Conservation (phyloP, 2,797 vertebrate genomes). For the Fistularia tabacaria region DNA sequence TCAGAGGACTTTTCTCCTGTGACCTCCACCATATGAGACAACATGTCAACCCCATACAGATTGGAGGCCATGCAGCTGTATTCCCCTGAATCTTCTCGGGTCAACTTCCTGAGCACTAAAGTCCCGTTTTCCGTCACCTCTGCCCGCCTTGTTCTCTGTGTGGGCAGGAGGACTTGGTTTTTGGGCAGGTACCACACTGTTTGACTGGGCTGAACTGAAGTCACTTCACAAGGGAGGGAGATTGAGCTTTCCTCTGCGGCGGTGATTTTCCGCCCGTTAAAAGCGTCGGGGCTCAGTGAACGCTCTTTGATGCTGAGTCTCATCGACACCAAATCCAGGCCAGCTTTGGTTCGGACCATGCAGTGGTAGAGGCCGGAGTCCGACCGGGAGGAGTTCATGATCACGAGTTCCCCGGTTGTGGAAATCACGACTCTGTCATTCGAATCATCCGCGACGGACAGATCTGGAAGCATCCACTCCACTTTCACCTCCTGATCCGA, state of each 20-base stretch:
- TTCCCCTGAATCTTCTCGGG: conserved; percentile 70
- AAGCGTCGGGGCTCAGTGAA: conserved; percentile 65
- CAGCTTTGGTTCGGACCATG: conserved; percentile 62
- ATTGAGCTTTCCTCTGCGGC: conserved; percentile 60
- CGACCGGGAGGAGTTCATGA: conserved; percentile 66
- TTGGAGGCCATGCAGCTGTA: conserved; percentile 78
- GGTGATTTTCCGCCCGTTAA: conserved; percentile 74
- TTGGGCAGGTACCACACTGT: conserved; percentile 75
- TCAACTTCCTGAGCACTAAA: conserved; percentile 63
- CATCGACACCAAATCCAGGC: conserved; percentile 69
- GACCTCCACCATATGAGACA: conserved; percentile 73
- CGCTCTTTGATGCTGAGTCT: conserved; percentile 73
- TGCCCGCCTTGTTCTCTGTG: conserved; percentile 54
- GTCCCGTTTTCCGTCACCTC: conserved; percentile 73
- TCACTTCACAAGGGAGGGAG: conserved; percentile 70
- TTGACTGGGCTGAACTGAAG: conserved; percentile 67
- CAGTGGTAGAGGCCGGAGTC: conserved; percentile 80
- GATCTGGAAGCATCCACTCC: conserved; percentile 79
- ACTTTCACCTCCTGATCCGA: conserved; percentile 60
- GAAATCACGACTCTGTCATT: conserved; percentile 52
- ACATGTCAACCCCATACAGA: conserved; percentile 76
- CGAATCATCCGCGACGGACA: conserved; percentile 62
- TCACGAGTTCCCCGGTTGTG: conserved; percentile 65
- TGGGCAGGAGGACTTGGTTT: conserved; percentile 65
- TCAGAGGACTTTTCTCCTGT: conserved; percentile 45